Evolutionary conservation across 2,888 invertebrate genomes (phyloP), one percentile per base, ranked within the genome.

Genomic region (Drosophila ustulata): DNA sequence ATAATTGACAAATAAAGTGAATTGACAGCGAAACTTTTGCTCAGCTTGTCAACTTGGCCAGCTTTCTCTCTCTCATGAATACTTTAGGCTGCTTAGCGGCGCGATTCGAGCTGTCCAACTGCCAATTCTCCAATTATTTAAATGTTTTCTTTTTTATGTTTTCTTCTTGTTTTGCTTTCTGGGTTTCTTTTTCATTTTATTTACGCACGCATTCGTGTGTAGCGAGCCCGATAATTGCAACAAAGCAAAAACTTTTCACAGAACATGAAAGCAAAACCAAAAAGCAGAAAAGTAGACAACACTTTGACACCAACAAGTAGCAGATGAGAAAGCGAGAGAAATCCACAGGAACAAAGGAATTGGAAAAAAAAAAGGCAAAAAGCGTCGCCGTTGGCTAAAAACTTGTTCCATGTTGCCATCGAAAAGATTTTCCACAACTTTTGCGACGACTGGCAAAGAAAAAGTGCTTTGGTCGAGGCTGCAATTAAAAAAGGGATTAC

Each of bases 401-500:
- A 89, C 52, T 84, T 83, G 77, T 69, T 26, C 59, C 53, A 67
- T 66, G 70, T 58, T 66, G 65, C 67, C 64, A 75, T 51, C 71
- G 63, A 76, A 76, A 84, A 82, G 74, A 84, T 82, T 82, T 70
- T 51, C 82, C 74, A 63, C 79, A 82, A 78, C 66, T 77, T 67
- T 67, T 49, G 50, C 61, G 66, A 62, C 67, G 55, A 37, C 30
- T 25, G 46, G 9, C 4, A 30, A 49, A 25, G 47, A 41, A 52
- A 61, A 41, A 64, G 53, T 71, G 66, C 70, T 53, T 69, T 25
- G 66, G 70, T 61, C 71, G 73, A 72, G 74, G 75, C 67, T 79
- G 84, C 85, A 89, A 89, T 90, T 90, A 90, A 87, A 89, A 85
- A 78, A 74, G 82, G 87, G 81, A 87, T 82, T 86, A 78, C 81